Evolutionary conservation across 2,113 vertebrate species (phyloP).

Genomic region (Carlito syrichta): DNA sequence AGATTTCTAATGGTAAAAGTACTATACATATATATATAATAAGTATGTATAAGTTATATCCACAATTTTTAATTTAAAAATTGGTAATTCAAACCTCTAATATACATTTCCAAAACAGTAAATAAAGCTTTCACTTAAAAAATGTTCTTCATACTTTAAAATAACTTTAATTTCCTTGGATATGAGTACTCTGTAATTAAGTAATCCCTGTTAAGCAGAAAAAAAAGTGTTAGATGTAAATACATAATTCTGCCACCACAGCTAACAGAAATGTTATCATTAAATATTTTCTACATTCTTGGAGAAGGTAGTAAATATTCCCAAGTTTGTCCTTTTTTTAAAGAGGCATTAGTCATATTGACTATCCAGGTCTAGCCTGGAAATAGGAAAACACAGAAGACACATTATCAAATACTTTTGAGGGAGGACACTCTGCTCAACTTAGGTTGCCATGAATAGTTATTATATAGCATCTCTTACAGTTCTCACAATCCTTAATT

Average conservation of each 20-base stretch:
- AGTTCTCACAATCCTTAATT: not conserved
- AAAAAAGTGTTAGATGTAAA: conserved; percentile 49
- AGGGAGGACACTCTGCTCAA: not conserved
- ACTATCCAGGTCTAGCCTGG: not conserved
- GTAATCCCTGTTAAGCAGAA: conserved; percentile 29
- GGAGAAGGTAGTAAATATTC: not conserved
- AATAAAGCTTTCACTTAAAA: conserved; percentile 47
- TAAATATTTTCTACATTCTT: conserved; percentile 61
- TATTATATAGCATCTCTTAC: not conserved
- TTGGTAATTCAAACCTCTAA: not conserved
- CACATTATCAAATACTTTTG: not conserved
- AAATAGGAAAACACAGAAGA: conserved; percentile 5
- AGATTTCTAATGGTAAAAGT: conserved; percentile 23
- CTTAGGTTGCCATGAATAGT: not conserved
- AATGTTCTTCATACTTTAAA: conserved; percentile 63
- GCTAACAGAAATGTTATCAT: conserved; percentile 53
- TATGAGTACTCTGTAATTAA: conserved; percentile 54
- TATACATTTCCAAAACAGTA: conserved; percentile 33
- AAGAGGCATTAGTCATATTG: not conserved
- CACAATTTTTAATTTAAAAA: not conserved
- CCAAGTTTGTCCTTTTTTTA: not conserved
- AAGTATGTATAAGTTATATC: not conserved
- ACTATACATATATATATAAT: not conserved
- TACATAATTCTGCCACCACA: not conserved
- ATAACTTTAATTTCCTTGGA: conserved; percentile 63